Conservation (phyloP, 2,113 vertebrate species). For the Ranitomeya imitator region DNA sequence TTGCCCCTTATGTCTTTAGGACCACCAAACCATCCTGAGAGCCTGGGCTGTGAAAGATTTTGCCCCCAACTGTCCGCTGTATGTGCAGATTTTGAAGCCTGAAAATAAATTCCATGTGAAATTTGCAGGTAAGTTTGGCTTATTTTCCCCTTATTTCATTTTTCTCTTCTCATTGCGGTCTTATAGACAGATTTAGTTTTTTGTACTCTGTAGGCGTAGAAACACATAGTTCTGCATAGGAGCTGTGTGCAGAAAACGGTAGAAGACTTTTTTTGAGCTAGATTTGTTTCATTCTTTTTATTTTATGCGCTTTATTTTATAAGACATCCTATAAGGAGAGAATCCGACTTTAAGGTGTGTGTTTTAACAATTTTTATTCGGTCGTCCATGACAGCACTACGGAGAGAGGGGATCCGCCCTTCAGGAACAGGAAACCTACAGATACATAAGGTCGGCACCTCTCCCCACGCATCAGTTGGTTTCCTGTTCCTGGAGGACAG, state of each 20-base stretch:
- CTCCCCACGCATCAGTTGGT: no score
- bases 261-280: no score
- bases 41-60: conserved; percentile 88
- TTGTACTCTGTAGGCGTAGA: neutral
- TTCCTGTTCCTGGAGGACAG: no score
- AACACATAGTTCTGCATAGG: neutral
- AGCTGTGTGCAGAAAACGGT: neutral
- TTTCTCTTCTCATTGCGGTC: neutral
- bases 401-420: no score
- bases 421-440: no score
- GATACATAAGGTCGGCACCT: no score
- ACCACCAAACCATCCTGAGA: conserved; percentile 85
- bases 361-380: neutral
- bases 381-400: no score
- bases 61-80: conserved; percentile 82
- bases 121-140: conserved; percentile 74
- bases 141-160: neutral
- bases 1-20: conserved; percentile 64
- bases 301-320: no score
- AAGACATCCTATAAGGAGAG: no score
- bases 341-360: no score
- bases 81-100: conserved; percentile 84
- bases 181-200: no score
- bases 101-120: conserved; percentile 87
- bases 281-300: no score